These are phyloP conservation scores for Anarhynchus alexandrinus DNA, from an alignment of 2,113 vertebrate species.

Conservation along the genomic window DNA sequence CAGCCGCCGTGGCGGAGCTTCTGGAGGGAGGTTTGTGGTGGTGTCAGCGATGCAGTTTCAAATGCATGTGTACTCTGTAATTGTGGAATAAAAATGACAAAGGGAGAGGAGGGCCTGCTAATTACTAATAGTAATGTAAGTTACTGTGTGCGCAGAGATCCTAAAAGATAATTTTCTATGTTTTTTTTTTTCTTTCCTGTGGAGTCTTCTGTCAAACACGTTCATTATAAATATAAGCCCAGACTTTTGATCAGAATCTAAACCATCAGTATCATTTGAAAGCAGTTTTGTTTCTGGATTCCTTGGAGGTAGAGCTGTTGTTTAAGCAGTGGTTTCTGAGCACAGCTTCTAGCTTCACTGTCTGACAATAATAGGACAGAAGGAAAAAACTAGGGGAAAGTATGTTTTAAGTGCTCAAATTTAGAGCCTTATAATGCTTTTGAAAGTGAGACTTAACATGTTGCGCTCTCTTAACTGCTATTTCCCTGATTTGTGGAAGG, in stretches of 20 bases:
- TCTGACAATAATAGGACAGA: background rate
- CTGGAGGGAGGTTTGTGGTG: background rate
- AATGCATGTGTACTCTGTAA: background rate
- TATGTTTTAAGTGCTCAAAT: background rate
- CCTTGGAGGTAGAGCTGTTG: background rate
- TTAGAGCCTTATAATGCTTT: background rate
- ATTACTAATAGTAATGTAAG: constrained; percentile 40
- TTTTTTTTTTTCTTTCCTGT: background rate
- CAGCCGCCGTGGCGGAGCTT: background rate
- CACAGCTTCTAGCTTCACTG: background rate
- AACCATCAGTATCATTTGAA: background rate
- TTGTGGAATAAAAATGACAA: constrained; percentile 16
- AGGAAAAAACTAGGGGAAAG: background rate
- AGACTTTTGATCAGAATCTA: background rate
- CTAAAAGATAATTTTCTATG: background rate
- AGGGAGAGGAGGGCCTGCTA: constrained; percentile 32
- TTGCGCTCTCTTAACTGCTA: background rate
- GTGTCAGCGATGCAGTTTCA: background rate
- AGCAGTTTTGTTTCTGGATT: background rate
- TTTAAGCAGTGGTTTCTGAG: background rate
- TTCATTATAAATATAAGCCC: background rate
- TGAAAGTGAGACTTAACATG: background rate
- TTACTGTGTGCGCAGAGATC: background rate
- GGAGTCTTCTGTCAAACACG: background rate
- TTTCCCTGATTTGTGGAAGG: background rate